phyloP scores from a whole-genome alignment of 2,113 vertebrate genomes.

The Rousettus leschenaultii region DNA sequence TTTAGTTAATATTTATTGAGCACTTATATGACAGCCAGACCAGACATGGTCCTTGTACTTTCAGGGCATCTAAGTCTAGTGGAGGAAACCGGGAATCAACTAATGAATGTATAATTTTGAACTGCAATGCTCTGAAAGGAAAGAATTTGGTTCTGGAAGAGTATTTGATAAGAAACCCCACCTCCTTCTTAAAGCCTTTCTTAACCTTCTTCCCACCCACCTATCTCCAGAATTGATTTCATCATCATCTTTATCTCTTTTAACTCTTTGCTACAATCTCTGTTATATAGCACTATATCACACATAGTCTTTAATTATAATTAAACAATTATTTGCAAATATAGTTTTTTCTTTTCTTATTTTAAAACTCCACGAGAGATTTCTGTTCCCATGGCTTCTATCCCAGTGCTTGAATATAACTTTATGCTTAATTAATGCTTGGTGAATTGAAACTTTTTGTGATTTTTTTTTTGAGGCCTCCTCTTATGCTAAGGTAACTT shows the following conservation, averaged over 20 bases:
- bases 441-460: conserved; percentile 75
- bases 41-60: background rate
- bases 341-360: background rate
- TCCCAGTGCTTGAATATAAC: conserved; percentile 25
- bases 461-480: conserved; percentile 58
- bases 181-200: background rate
- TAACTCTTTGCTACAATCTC: background rate
- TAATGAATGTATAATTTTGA: background rate
- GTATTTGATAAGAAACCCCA: background rate
- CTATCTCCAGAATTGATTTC: conserved; percentile 19
- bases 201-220: background rate
- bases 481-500: conserved; percentile 78
- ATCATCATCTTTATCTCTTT: background rate
- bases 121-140: conserved; percentile 1
- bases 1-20: conserved; percentile 14
- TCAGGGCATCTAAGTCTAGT: background rate
- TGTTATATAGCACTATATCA: background rate
- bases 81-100: background rate
- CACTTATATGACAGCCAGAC: background rate
- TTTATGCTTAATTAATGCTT: conserved; percentile 53
- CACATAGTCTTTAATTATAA: background rate
- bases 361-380: background rate
- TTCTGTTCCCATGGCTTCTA: conserved; percentile 22
- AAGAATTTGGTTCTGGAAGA: conserved; percentile 29
- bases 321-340: conserved; percentile 15